Conservation (phyloP, 2,888 invertebrate genomes). For the Mantis religiosa region DNA sequence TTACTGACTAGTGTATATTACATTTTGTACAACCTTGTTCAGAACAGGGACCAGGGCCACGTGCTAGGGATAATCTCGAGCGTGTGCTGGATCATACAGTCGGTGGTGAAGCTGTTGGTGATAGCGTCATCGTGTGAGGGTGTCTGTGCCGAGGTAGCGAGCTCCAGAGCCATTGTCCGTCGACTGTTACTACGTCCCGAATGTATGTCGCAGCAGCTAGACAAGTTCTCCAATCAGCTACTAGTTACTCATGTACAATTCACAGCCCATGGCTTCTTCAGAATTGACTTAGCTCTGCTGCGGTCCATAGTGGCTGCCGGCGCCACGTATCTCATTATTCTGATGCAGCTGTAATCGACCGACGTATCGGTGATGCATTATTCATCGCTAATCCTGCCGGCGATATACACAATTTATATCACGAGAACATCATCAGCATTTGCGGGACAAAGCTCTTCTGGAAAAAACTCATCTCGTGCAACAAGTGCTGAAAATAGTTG, state of each 20-base stretch:
- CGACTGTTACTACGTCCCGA: not conserved
- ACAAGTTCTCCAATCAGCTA: not conserved
- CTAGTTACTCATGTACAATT: not conserved
- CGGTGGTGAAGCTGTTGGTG: not conserved
- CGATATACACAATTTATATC: not conserved
- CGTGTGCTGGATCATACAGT: not conserved
- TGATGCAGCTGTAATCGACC: not conserved
- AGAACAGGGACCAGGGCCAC: not conserved
- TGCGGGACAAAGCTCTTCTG: too few species aligned
- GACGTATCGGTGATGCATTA: not conserved
- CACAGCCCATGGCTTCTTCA: constrained; percentile 1
- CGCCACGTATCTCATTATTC: constrained; percentile 1
- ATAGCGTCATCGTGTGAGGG: not conserved
- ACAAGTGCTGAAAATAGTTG: too few species aligned
- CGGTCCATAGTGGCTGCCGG: not conserved
- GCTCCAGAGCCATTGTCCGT: not conserved
- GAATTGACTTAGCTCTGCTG: not conserved
- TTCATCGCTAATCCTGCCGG: not conserved
- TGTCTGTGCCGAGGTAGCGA: not conserved
- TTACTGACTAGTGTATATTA: not conserved
- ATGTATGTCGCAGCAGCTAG: not conserved
- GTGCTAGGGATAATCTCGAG: not conserved
- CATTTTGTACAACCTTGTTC: not conserved
- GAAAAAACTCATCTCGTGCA: too few species aligned
- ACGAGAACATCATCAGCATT: too few species aligned